These are phyloP conservation scores for Sylvilagus floridanus DNA, from an alignment of 2,797 vertebrate genomes.

Conservation along the genomic window DNA sequence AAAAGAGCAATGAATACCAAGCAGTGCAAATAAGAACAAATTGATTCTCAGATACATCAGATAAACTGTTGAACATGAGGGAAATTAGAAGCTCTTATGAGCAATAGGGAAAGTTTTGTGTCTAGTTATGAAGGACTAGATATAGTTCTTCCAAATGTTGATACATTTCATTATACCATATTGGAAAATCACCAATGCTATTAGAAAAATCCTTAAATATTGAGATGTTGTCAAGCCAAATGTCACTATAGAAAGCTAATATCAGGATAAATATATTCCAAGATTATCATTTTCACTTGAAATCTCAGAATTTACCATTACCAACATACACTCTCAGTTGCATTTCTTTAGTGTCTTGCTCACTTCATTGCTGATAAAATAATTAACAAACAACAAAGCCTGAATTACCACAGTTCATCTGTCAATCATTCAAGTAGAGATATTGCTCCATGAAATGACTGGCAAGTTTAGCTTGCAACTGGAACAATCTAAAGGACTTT, in stretches of 20 bases:
- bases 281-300: neutral
- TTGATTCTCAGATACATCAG: neutral
- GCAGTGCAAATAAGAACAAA: neutral
- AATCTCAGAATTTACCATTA: neutral
- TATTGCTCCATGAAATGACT: neutral
- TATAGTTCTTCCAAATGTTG: neutral
- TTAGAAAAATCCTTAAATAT: neutral
- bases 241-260: neutral
- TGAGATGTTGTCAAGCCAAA: neutral
- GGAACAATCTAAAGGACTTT: neutral
- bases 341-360: neutral
- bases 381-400: neutral
- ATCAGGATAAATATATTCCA: neutral
- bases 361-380: neutral
- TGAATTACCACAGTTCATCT: neutral
- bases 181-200: neutral
- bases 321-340: neutral
- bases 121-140: neutral
- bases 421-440: neutral
- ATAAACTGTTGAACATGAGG: neutral
- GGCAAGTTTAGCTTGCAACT: neutral
- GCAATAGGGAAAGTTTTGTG: neutral
- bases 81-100: constrained; percentile 7
- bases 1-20: neutral
- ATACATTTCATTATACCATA: neutral